Base-by-base conservation (phyloP, 1,140 invertebrate genomes). In the Steinernema khuongi region DNA sequence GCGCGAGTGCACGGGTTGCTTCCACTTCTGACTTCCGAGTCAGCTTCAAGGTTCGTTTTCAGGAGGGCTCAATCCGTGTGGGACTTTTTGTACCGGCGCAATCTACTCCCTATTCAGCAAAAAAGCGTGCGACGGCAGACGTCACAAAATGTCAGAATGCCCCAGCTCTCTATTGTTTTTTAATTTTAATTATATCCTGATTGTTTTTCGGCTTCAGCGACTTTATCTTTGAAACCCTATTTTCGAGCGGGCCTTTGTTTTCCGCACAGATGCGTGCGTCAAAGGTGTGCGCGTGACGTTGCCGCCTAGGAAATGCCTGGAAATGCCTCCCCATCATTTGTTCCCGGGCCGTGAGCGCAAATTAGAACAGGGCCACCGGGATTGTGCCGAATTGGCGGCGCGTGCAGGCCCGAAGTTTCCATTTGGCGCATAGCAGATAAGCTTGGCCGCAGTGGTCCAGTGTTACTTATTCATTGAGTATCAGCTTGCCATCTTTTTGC, bases 381-480 rank as follows among this genome's bases (percentile, higher is more conserved):
- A 22, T 60, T 60, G 4, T 14, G 36, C 36, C 50, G 4, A 26
- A 11, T 22, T 14, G 19, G 50, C 26, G 7, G 50, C 26, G 50
- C 50, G 50, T 60, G 50, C 50, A 60, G 14, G 14, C 19, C 26
- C 7, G 50, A 14, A 60, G 26, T n/a, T n/a, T n/a, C n/a, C n/a
- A n/a, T 60, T 60, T 4, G 22, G 50, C 2, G 50, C 11, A 60
- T 60, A n/a, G 14, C 26, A 60, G 26, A 60, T 60, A n/a, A 60
- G 14, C 50, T 60, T 26, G 11, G 11, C 19, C 50, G 26, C 14
- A 60, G 14, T 7, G 14, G 50, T 7, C 19, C 50, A 7, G 4
- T 26, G 26, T 60, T 60, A 60, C 50, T 60, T 60, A 60, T 60
- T 60, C 50, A 60, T 60, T 22, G 50, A 60, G 50, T 60, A 22